A percentile compares a stretch with the other conserved stretches of the same genome.
phyloP scores from a whole-genome alignment of 2,113 vertebrate species.

The Origma solitaria region DNA sequence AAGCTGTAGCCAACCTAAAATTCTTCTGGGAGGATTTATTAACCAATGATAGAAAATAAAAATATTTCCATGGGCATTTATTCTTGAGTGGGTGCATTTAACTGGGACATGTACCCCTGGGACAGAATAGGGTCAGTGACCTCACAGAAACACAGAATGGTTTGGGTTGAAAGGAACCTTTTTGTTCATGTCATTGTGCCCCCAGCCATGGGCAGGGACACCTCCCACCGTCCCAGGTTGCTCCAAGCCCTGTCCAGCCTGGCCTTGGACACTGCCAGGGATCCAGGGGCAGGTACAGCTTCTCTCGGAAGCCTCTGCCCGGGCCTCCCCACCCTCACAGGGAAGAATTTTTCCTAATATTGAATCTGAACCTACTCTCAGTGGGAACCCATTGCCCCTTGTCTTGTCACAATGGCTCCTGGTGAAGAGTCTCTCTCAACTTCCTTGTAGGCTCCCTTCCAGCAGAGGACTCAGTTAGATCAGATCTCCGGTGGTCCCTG shows the following conservation, averaged over 20 bases:
- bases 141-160: neutral
- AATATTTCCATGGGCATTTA: neutral
- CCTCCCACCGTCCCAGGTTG: neutral
- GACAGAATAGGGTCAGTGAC: neutral
- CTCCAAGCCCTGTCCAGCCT: neutral
- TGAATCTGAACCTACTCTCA: neutral
- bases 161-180: neutral
- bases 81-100: neutral
- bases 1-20: neutral
- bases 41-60: neutral
- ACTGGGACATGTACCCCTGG: neutral
- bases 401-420: neutral
- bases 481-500: neutral
- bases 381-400: neutral
- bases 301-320: neutral
- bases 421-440: too few species aligned
- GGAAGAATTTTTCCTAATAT: neutral
- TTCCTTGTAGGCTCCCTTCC: neutral
- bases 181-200: neutral
- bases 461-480: neutral
- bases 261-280: neutral
- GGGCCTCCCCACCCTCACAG: fast-evolving
- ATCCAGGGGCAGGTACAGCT: neutral
- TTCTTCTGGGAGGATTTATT: neutral
- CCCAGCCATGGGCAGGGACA: too few species aligned